Evolutionary conservation across 2,797 vertebrate species (phyloP), one percentile per base, ranked within the genome.

Genomic region (Salmo trutta): DNA sequence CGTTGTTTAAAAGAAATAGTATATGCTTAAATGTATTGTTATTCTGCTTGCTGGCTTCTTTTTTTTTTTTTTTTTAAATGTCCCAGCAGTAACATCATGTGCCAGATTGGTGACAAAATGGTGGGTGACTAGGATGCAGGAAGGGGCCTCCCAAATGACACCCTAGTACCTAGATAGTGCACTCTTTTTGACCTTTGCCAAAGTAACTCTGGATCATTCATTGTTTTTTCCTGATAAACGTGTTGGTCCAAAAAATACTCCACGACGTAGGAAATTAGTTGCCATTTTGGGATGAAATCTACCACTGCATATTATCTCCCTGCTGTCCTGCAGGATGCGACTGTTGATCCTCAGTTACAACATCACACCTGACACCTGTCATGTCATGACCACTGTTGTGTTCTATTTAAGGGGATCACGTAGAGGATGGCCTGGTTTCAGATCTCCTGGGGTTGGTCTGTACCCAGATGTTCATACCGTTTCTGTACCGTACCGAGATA

Each of bases 1-100:
- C 82, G 81, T 87, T 89, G 82, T 90, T 62, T 88, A 82, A 85
- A 86, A 83, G 86, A 67, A 75, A 75, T 87, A 84, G 84, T 84
- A 77, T 86, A 79, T 81, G 81, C 65, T 53, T 5, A 47, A 77
- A 51, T 62, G 56, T 59, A 59, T 75, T 87, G 65, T 82, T 21
- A 62, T 75, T 87, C 66, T 81, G 33, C 47, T 56, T 33, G 21
- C 33, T 47, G 59, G 73, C 31, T 86, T 86, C 75, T 33, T 36
- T 6, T 36, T 7, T 5, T 36, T 36, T 5, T 4, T 33, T 36
- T 47, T 27, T 54, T 36, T 1, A 36, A 87, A 79, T 75, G 82
- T 85, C 80, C 51, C 81, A 81, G 56, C 41, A 47, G 83, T 86
- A 71, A 79, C 85, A 83, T 87, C 89, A 88, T 81, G 77, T 87